Conservation (phyloP, 2,797 vertebrate species). For the Cyclura pinguis region DNA sequence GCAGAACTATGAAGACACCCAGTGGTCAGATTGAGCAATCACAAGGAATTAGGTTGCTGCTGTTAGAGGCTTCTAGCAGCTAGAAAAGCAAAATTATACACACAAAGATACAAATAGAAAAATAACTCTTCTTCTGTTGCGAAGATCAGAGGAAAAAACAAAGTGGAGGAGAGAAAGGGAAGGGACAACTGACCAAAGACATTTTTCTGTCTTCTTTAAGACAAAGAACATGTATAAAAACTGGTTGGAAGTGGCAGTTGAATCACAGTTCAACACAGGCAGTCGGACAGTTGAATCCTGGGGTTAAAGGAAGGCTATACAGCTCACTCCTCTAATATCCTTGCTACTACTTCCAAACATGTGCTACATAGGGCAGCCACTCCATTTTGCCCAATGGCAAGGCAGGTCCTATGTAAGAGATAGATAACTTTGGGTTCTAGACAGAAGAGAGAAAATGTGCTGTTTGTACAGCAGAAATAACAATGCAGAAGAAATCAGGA, state of each 20-base stretch:
- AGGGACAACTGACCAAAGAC: not conserved
- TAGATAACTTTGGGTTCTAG: not conserved
- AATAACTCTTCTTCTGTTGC: not conserved
- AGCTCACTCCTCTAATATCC: too few species aligned
- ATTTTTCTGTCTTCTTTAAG: not conserved
- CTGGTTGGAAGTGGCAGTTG: not conserved
- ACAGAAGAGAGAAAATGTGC: not conserved
- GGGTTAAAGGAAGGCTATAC: too few species aligned
- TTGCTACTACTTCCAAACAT: too few species aligned
- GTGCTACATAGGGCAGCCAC: not conserved
- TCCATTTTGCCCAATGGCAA: not conserved
- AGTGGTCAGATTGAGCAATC: not conserved
- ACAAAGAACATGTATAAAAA: not conserved
- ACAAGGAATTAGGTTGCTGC: not conserved
- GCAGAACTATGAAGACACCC: slow-evolving; percentile 11
- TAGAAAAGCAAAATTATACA: not conserved
- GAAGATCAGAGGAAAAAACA: not conserved
- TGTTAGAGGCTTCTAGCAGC: not conserved
- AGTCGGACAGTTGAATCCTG: not conserved
- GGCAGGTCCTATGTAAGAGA: not conserved
- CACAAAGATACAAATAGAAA: not conserved
- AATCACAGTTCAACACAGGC: not conserved
- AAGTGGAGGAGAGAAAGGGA: too few species aligned
- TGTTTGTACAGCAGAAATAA: not conserved
- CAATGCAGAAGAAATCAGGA: not conserved